Evolutionary conservation across 2,797 vertebrate genomes (phyloP).

Genomic region (Pristis pectinata): DNA sequence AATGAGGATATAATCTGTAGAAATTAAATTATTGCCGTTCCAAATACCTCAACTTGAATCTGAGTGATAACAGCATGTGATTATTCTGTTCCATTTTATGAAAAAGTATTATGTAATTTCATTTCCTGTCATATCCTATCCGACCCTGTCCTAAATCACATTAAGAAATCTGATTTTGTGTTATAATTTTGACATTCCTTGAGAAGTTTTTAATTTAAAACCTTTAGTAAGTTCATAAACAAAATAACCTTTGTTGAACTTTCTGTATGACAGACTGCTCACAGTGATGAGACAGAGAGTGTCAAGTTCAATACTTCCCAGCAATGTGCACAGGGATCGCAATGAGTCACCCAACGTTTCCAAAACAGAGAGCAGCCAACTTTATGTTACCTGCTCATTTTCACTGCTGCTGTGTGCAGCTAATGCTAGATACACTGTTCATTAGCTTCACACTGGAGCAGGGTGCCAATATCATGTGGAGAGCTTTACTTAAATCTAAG

Average conservation of each 20-base stretch:
- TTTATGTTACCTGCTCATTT: too few species aligned
- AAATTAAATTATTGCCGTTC: constrained; percentile 5
- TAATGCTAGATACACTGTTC: too few species aligned
- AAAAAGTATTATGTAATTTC: neutral
- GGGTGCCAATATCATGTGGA: too few species aligned
- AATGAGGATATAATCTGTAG: neutral
- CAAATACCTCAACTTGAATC: neutral
- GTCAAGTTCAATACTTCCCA: too few species aligned
- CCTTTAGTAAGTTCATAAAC: neutral
- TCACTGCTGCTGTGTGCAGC: too few species aligned
- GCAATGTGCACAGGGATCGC: too few species aligned
- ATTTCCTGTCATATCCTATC: neutral
- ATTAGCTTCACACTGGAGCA: too few species aligned
- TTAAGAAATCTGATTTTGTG: neutral
- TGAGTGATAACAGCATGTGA: neutral
- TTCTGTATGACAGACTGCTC: neutral
- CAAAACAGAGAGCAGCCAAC: too few species aligned
- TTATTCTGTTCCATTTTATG: neutral
- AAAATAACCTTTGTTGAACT: neutral
- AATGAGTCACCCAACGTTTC: too few species aligned
- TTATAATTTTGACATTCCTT: neutral
- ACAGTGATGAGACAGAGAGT: neutral
- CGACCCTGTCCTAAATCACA: neutral
- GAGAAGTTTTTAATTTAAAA: neutral
- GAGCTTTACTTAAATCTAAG: too few species aligned